Evolutionary conservation across 1,140 invertebrate species (phyloP).

Genomic region (Triops longicaudatus): DNA sequence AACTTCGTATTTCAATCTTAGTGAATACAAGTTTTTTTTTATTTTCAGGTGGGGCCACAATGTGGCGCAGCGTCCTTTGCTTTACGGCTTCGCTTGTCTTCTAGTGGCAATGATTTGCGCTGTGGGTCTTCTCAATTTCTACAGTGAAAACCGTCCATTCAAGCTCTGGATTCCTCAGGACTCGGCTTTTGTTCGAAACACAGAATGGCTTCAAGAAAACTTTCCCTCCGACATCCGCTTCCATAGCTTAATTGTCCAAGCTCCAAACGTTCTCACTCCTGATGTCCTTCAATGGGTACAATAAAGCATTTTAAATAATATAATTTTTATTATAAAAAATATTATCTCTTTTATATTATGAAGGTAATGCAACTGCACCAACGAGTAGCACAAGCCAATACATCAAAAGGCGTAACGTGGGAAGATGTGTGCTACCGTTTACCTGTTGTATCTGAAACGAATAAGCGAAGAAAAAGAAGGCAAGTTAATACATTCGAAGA

Average conservation of each 20-base stretch:
- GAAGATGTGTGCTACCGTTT: constrained; percentile 49
- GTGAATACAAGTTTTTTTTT: too few species aligned
- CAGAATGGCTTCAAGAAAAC: constrained; percentile 60
- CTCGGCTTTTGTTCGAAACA: constrained; percentile 56
- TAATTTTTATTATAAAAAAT: constrained; percentile 12
- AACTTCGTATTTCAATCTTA: too few species aligned
- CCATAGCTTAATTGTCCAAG: constrained; percentile 52
- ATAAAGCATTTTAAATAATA: constrained; percentile 14
- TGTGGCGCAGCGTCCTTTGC: constrained; percentile 42
- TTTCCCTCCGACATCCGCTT: constrained; percentile 53
- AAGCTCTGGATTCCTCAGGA: constrained; percentile 61
- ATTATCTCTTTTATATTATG: not conserved
- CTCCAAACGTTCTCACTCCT: constrained; percentile 56
- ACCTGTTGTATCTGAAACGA: constrained; percentile 30
- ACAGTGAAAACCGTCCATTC: constrained; percentile 55
- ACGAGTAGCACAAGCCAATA: constrained; percentile 27
- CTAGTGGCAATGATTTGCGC: constrained; percentile 43
- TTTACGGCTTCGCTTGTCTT: constrained; percentile 46
- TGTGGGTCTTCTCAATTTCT: constrained; percentile 50
- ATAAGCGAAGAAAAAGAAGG: constrained; percentile 5
- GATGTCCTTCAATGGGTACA: constrained; percentile 43
- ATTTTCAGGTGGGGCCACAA: constrained; percentile 33
- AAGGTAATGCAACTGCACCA: constrained; percentile 32
- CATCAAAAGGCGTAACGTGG: constrained; percentile 40
- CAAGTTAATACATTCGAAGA: constrained; percentile 32